A percentile compares a stretch with the other conserved stretches of the same genome.
phyloP scores from a whole-genome alignment of 2,888 invertebrate species.

The Masnerella sp. region DNA sequence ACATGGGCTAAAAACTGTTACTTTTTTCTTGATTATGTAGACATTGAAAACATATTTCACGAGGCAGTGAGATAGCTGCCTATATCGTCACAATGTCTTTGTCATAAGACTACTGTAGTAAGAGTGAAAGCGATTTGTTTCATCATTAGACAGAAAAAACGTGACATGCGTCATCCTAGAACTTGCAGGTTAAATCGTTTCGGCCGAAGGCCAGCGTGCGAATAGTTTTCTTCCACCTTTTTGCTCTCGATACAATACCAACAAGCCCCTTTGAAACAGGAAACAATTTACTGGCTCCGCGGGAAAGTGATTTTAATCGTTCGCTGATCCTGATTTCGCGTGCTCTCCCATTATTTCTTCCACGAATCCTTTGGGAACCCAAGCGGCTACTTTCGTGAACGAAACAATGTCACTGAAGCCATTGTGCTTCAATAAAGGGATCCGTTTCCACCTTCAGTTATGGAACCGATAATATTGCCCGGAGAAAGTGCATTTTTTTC shows the following conservation, averaged over 20 bases:
- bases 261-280: slow-evolving; percentile 60
- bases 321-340: slow-evolving; percentile 61
- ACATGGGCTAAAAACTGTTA: no score
- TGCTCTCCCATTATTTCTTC: slow-evolving; percentile 59
- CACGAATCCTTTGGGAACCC: slow-evolving; percentile 60
- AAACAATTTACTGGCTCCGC: slow-evolving; percentile 63
- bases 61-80: no score
- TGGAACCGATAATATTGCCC: slow-evolving; percentile 54
- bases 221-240: slow-evolving; percentile 59
- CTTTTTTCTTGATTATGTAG: no score
- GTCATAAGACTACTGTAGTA: slow-evolving; percentile 36
- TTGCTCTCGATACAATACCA: slow-evolving; percentile 52
- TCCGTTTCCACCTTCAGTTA: slow-evolving; percentile 46
- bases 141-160: slow-evolving; percentile 36
- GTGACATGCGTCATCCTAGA: slow-evolving; percentile 53
- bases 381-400: slow-evolving; percentile 60
- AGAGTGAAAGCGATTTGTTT: slow-evolving; percentile 71
- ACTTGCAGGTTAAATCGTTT: slow-evolving; percentile 42
- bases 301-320: slow-evolving; percentile 70
- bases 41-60: no score
- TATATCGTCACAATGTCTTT: slow-evolving; percentile 37
- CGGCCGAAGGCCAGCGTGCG: slow-evolving; percentile 48
- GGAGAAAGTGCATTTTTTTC: slow-evolving; percentile 56
- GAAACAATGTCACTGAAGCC: slow-evolving; percentile 59
- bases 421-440: slow-evolving; percentile 54